Conservation (phyloP, 2,113 vertebrate genomes). For the Genyomyrus donnyi region DNA sequence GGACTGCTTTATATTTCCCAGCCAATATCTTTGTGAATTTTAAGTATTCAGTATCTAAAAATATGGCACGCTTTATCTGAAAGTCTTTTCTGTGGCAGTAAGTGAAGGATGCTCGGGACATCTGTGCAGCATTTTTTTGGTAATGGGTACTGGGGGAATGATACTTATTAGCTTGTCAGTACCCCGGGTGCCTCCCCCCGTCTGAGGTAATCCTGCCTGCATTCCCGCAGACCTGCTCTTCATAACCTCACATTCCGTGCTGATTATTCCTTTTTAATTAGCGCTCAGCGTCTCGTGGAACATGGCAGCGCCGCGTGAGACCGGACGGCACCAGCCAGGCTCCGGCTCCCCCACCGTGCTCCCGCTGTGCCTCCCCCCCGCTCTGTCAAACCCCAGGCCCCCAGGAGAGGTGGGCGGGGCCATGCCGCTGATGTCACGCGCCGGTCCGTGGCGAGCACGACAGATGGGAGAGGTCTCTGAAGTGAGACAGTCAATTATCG, state of each 20-base stretch:
- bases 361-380: neutral
- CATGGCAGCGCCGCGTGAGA: neutral
- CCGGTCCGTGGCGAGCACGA: neutral
- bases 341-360: neutral
- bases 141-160: neutral
- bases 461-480: neutral
- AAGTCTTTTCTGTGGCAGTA: neutral
- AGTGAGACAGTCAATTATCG: slow-evolving; percentile 16
- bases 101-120: neutral
- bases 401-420: neutral
- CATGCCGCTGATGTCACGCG: neutral
- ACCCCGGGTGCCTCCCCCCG: neutral
- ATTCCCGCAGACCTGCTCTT: neutral
- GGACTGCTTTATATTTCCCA: neutral
- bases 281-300: neutral
- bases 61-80: neutral
- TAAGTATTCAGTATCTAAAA: neutral
- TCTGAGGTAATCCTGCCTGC: neutral
- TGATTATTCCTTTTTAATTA: neutral
- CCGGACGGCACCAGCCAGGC: neutral
- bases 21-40: neutral
- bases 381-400: neutral
- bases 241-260: neutral
- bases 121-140: neutral
- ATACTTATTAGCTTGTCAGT: neutral